Base-by-base conservation (phyloP, 2,888 invertebrate genomes). In the Pollenia labialis region DNA sequence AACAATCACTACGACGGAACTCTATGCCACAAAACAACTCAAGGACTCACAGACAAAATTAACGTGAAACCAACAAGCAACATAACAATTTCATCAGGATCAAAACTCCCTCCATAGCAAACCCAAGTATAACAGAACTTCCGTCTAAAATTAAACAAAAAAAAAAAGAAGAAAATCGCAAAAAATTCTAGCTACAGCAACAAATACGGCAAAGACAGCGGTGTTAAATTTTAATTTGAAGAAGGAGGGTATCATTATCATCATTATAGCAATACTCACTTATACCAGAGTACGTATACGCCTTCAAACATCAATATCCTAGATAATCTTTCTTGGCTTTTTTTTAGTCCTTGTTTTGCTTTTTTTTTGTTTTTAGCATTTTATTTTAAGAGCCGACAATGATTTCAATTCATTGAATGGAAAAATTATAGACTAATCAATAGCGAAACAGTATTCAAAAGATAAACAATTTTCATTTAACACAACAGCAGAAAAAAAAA, bases 341-440 rank as follows among this genome's bases (percentile, higher is more conserved):
- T 18, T 18, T n/a, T 52, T 54, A 60, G 46, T 69, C 16, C 42
- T 56, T 16, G 2, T 42, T 14, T 32, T 68, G 14, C 76, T 88
- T 72, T 60, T 74, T 64, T n/a, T 66, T 46, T 50, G 8, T 46
- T 40, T 69, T 7, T 1, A 18, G 10, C 11, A 32, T 42, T 23
- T 60, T 69, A 44, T 52, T 66, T 46, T 81, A 88, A 83, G 86
- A 87, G 83, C 85, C 81, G 85, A 80, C 88, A 87, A 88, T 89
- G 85, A 85, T 92, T 90, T 83, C 90, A 90, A 90, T 82, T 91
- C 92, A 91, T 85, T 92, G 92, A 91, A 91, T 90, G 89, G 91
- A 90, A 92, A 92, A 92, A 92, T 92, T 90, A 92, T 91, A 90
- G 91, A 88, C 91, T 91, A 92, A 92, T 91, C 92, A 90, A 91